phyloP scores from a whole-genome alignment of 2,888 invertebrate species.

The Laothoe populi region DNA sequence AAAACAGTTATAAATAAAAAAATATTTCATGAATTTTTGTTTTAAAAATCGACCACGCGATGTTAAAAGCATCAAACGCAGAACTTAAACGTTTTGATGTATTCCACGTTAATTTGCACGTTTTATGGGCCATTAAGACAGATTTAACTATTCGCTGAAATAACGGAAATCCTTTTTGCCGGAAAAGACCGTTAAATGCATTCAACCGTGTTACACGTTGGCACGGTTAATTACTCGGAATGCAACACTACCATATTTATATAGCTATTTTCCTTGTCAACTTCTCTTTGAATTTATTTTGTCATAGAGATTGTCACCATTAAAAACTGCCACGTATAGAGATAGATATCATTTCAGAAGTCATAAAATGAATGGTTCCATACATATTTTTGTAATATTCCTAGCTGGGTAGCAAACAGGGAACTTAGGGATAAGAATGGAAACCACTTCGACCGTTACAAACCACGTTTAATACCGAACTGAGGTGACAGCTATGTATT shows the following conservation, averaged over 20 bases:
- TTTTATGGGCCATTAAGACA: slow-evolving; percentile 23
- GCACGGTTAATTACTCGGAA: slow-evolving; percentile 24
- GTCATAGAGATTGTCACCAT: not conserved
- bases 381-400: too few species aligned
- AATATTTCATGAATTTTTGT: not conserved
- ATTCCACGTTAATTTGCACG: slow-evolving; percentile 16
- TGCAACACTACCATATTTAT: slow-evolving; percentile 12
- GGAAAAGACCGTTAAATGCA: slow-evolving; percentile 21
- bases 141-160: slow-evolving; percentile 23
- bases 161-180: slow-evolving; percentile 22
- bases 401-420: too few species aligned
- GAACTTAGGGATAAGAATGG: too few species aligned
- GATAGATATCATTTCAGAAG: too few species aligned
- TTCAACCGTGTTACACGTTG: slow-evolving; percentile 19
- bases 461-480: too few species aligned
- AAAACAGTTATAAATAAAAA: not conserved
- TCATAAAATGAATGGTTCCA: too few species aligned
- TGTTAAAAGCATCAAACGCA: slow-evolving; percentile 3
- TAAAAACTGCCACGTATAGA: too few species aligned
- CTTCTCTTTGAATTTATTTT: not conserved
- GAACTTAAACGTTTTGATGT: slow-evolving; percentile 19
- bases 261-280: not conserved
- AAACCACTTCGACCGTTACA: too few species aligned
- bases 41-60: not conserved
- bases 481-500: too few species aligned